These are phyloP conservation scores for Drosophila malerkotliana DNA, from an alignment of 1,140 invertebrate species.

Conservation along the genomic window DNA sequence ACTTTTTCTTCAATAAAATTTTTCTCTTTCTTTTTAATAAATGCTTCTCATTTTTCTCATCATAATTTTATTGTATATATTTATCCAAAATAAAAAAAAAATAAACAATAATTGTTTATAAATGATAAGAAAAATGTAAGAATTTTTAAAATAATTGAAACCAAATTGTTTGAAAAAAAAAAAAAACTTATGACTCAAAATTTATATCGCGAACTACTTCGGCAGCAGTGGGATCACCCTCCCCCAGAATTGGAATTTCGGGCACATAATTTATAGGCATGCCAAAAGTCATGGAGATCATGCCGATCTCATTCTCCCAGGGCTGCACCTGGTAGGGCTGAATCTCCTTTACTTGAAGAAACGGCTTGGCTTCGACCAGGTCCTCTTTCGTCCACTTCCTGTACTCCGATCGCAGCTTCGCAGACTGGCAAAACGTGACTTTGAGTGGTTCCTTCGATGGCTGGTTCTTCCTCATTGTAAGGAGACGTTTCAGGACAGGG, in stretches of 20 bases:
- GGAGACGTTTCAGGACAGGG: constrained; percentile 1
- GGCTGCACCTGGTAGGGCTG: not conserved
- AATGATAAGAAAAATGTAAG: no score
- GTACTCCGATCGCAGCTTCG: constrained; percentile 29
- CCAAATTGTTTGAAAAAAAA: no score
- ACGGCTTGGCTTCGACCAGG: not conserved
- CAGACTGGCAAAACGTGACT: constrained; percentile 22
- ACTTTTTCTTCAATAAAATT: no score
- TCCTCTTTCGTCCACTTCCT: constrained; percentile 13
- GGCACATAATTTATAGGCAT: constrained; percentile 20
- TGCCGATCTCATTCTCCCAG: constrained; percentile 29
- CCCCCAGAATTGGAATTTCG: not conserved
- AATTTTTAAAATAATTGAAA: no score
- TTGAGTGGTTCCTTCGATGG: not conserved
- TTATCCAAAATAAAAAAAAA: no score
- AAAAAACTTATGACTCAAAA: no score
- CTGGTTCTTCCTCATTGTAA: constrained; percentile 7
- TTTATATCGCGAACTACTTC: not conserved
- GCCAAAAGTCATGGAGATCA: constrained; percentile 49
- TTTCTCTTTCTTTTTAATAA: no score
- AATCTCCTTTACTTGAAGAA: constrained; percentile 36
- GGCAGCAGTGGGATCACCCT: not conserved
- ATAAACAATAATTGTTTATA: no score
- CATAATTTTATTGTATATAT: no score
- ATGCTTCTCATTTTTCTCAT: no score